Base-by-base conservation (phyloP, 2,113 vertebrate species). In the Suricata suricatta region DNA sequence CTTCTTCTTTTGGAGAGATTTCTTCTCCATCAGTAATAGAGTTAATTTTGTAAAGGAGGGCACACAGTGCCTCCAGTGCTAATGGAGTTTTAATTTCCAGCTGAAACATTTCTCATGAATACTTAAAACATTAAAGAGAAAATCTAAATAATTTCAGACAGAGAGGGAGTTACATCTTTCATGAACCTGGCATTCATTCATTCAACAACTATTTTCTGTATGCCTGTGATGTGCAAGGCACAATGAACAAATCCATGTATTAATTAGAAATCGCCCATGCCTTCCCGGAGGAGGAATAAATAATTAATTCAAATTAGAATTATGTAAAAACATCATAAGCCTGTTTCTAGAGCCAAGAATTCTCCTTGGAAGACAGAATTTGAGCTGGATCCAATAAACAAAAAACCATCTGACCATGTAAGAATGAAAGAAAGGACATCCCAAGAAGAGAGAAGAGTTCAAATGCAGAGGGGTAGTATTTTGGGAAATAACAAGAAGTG, bases 1-100 rank as follows among this genome's bases (percentile, higher is more conserved):
- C 5, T 66, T 64, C 57, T 94, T 60, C 63, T 64, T 47, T 83
- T 64, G 60, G 60, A 35, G 33, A 84, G 11, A 72, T 50, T 87
- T 94, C 52, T 89, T 76, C 27, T 81, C 57, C 5, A 6, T 82
- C 31, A 33, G 17, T 72, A 47, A 80, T n/a, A 88, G 13, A 92
- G 83, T 86, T 86, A 54, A 69, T 81, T 96, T 97, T 97, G 35
- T 81, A 83, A 93, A 71, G 21, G 41, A 84, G 80, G 29, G 50
- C 54, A 93, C 17, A 60, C 21, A 7, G 9, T 90, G 80, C 93
- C 69, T 94, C 63, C 47, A 79, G 15, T 84, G 35, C 54, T 85
- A 93, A 83, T 50, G 11, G 88, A 86, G 3, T 91, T 91, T 96
- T 94, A 79, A 80, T 97, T 97, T 95, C 33, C 17, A 93, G 27